phyloP scores from a whole-genome alignment of 1,140 invertebrate species.

The Lepidurus couesii region DNA sequence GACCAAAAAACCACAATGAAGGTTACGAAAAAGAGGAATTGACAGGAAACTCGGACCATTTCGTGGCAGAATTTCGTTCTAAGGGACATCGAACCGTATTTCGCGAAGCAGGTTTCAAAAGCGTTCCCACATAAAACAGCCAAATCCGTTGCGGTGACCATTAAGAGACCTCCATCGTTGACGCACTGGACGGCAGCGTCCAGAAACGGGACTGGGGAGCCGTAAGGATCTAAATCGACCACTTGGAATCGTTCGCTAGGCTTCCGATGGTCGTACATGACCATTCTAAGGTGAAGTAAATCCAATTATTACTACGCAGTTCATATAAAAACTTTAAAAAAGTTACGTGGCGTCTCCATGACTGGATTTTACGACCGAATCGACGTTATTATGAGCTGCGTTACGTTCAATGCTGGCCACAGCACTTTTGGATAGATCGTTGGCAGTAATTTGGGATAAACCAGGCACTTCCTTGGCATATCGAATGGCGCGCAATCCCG shows the following conservation, averaged over 20 bases:
- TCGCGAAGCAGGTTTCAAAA: slow-evolving; percentile 86
- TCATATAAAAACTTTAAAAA: slow-evolving; percentile 31
- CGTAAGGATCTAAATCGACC: slow-evolving; percentile 96
- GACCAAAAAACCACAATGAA: slow-evolving; percentile 33
- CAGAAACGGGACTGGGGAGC: slow-evolving; percentile 86
- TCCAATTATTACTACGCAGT: slow-evolving; percentile 27
- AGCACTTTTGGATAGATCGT: slow-evolving; percentile 85
- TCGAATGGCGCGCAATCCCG: slow-evolving; percentile 87
- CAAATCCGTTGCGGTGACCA: slow-evolving; percentile 96
- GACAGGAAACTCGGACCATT: slow-evolving; percentile 57
- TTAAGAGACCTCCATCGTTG: slow-evolving; percentile 70
- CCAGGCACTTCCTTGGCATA: slow-evolving; percentile 90
- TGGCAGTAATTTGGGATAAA: slow-evolving; percentile 78
- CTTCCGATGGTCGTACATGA: slow-evolving; percentile 73
- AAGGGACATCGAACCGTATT: slow-evolving; percentile 89
- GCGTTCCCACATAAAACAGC: slow-evolving; percentile 92
- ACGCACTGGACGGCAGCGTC: slow-evolving; percentile 80
- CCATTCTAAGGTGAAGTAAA: slow-evolving; percentile 53
- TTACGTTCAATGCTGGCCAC: slow-evolving; percentile 81
- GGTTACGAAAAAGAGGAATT: neutral
- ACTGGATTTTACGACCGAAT: slow-evolving; percentile 63
- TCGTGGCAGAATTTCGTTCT: slow-evolving; percentile 89
- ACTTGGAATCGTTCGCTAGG: slow-evolving; percentile 70
- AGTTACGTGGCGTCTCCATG: slow-evolving; percentile 74
- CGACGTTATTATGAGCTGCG: slow-evolving; percentile 69